Base-by-base conservation (phyloP, 2,113 vertebrate genomes). In the Aspidoscelis tigris region DNA sequence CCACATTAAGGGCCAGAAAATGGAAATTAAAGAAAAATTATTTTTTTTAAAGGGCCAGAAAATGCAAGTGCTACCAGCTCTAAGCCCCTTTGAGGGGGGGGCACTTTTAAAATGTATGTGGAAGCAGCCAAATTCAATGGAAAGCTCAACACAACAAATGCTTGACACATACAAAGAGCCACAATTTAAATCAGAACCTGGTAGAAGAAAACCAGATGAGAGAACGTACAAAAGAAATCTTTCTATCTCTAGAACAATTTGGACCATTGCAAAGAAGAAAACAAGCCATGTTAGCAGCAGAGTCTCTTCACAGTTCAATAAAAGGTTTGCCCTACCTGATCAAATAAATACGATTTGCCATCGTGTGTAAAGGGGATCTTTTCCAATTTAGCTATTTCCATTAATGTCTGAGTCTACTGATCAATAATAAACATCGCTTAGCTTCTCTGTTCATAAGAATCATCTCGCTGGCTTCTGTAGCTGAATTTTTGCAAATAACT, bases 361-460 rank as follows among this genome's bases (percentile, higher is more conserved):
- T 84, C 81, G 78, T 83, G 58, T 89, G 88, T 94, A 93, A 93
- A 94, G 92, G 91, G 82, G 87, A 92, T 95, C 93, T 90, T 92
- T 94, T 94, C 92, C 92, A 95, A 93, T 94, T 92, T 92, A 93
- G 94, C 90, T 90, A 93, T 93, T 93, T 93, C 90, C 92, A 93
- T 94, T 94, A 95, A 95, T 92, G 91, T 93, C 92, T 89, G 83
- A 93, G 87, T 73, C 92, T 80, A 58, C 88, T 93, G 91, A 95
- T 95, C 94, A 93, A 95, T 94, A 94, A 87, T 82, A 93, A 88
- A 86, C 88, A 92, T 92, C 0, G 2, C 74, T 92, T 93, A 87
- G 86, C 88, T 94, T 91, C 92, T 75, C 72, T 74, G 91, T 89
- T 93, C 92, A 90, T 87, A 84, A 90, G 88, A 92, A 91, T 84